Percentiles rank a stretch among this genome's conserved stretches.
Conservation (phyloP, 2,888 invertebrate genomes). For the Drosophila mettleri region DNA sequence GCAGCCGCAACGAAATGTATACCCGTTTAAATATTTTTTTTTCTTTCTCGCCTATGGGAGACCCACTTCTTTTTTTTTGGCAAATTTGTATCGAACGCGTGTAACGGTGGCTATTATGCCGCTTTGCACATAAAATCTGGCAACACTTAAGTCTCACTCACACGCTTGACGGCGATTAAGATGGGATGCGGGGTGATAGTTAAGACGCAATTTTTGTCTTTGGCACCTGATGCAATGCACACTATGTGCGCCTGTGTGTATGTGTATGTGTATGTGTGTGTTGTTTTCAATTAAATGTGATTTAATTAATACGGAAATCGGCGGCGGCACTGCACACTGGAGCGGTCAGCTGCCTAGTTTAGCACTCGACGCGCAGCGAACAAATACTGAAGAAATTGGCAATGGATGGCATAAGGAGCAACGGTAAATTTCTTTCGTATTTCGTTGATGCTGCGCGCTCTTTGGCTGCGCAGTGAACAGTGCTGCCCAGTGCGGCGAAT, state of each 20-base stretch:
- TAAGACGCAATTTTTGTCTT: constrained; percentile 38
- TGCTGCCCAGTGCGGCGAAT: constrained; percentile 68
- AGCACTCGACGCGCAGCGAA: constrained; percentile 78
- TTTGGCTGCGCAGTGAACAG: constrained; percentile 56
- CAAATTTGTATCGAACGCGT: constrained; percentile 29
- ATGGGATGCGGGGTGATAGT: neutral
- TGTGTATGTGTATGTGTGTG: constrained; percentile 19
- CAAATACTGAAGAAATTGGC: constrained; percentile 76
- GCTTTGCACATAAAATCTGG: constrained; percentile 41
- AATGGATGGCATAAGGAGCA: constrained; percentile 48
- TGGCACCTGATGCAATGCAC: constrained; percentile 55
- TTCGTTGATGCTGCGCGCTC: constrained; percentile 66
- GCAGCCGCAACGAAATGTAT: constrained; percentile 53
- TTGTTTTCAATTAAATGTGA: constrained; percentile 60
- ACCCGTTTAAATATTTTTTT: constrained; percentile 48
- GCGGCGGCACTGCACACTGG: constrained; percentile 52
- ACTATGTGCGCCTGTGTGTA: constrained; percentile 12
- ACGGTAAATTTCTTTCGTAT: constrained; percentile 22
- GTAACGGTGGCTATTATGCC: constrained; percentile 31
- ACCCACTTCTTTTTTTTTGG: constrained; percentile 64
- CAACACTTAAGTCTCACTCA: constrained; percentile 59
- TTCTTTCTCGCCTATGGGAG: constrained; percentile 39
- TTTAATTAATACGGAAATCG: constrained; percentile 72
- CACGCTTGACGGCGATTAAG: constrained; percentile 4
- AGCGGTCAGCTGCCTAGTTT: constrained; percentile 48